Evolutionary conservation across 2,797 vertebrate genomes (phyloP).

Genomic region (Myripristis jacobus): DNA sequence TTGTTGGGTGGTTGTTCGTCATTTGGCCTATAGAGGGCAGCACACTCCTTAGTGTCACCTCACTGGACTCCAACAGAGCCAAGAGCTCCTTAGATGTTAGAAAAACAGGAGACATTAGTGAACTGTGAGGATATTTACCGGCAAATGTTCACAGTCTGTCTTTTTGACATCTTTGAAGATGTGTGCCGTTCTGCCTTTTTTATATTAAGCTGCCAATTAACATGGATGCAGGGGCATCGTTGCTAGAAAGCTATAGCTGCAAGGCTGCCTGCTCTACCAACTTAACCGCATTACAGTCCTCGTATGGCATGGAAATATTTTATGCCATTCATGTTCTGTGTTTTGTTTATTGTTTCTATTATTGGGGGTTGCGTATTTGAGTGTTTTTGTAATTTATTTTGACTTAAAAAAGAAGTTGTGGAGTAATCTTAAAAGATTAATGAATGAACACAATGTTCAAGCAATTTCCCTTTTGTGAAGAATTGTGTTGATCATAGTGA

Average conservation of each 20-base stretch:
- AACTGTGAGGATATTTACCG: background rate
- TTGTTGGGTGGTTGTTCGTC: slow-evolving; percentile 35
- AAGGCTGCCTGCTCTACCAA: slow-evolving; percentile 4
- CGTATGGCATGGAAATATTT: slow-evolving; percentile 17
- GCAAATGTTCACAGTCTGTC: background rate
- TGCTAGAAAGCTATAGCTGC: background rate
- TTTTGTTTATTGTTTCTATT: slow-evolving; percentile 29
- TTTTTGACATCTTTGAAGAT: slow-evolving; percentile 5
- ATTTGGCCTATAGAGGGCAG: slow-evolving; percentile 47
- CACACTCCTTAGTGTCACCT: slow-evolving; percentile 51
- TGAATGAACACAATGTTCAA: slow-evolving; percentile 14
- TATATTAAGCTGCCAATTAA: background rate
- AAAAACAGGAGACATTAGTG: background rate
- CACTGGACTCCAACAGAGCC: slow-evolving; percentile 45
- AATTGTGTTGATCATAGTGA: slow-evolving; percentile 18
- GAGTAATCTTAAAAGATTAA: slow-evolving; percentile 27
- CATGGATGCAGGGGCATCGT: slow-evolving; percentile 3
- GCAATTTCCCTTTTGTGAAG: slow-evolving; percentile 40
- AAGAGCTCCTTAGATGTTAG: slow-evolving; percentile 15
- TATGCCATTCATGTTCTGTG: slow-evolving; percentile 31
- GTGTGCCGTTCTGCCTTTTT: slow-evolving; percentile 30
- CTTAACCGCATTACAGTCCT: slow-evolving; percentile 24
- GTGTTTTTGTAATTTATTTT: slow-evolving; percentile 78
- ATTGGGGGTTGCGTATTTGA: slow-evolving; percentile 51
- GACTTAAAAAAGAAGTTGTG: slow-evolving; percentile 44